Conservation (phyloP, 2,113 vertebrate species). For the Vulpes vulpes region DNA sequence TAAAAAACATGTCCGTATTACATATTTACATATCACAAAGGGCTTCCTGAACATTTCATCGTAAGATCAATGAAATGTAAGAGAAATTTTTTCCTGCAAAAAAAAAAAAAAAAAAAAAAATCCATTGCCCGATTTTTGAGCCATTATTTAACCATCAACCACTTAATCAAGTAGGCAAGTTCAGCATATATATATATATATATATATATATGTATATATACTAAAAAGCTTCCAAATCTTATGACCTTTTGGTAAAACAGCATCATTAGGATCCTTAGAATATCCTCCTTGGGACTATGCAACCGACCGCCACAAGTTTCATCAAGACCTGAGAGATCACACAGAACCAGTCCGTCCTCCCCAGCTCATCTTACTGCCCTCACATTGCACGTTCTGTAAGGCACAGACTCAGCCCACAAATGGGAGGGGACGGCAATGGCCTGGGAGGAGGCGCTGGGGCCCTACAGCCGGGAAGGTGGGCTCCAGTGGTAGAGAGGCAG, state of each 20-base stretch:
- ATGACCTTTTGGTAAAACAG: not conserved
- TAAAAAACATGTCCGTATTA: not conserved
- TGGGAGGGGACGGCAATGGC: not conserved
- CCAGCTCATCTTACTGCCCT: not conserved
- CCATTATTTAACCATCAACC: not conserved
- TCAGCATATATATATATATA: not conserved
- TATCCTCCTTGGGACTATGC: conserved; percentile 20
- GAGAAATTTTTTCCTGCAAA: not conserved
- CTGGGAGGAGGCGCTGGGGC: not conserved
- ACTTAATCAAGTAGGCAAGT: not conserved
- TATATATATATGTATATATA: not conserved
- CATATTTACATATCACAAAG: conserved; percentile 26
- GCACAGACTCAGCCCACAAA: not conserved
- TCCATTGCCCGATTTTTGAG: not conserved
- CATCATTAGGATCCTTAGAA: not conserved
- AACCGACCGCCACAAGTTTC: not conserved
- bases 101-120: not conserved
- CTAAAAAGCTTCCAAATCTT: not conserved
- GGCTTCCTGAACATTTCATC: conserved; percentile 3
- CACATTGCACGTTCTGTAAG: not conserved
- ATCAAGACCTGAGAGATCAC: not conserved
- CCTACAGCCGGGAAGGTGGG: not conserved
- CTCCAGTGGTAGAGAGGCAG: not conserved
- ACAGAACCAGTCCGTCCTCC: conserved; percentile 47
- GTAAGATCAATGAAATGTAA: not conserved